These are phyloP conservation scores for Microctonus hyperodae DNA, from an alignment of 2,888 invertebrate species.

Conservation along the genomic window DNA sequence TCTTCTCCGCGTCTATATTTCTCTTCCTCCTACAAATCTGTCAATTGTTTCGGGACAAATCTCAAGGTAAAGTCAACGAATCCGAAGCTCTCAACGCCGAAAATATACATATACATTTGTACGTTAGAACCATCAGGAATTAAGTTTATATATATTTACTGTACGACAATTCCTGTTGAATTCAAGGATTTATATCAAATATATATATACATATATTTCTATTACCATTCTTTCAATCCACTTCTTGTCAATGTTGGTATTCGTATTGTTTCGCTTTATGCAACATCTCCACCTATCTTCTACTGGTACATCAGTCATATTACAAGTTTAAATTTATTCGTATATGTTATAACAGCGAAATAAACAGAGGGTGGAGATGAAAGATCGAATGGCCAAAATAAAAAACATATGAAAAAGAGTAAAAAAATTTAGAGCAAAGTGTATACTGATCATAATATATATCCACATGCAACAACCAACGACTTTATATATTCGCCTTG, in stretches of 20 bases:
- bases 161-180: no score
- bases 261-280: neutral
- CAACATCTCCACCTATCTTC: neutral
- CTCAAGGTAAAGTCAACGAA: constrained; percentile 38
- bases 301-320: constrained; percentile 20
- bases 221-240: no score
- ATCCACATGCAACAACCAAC: constrained; percentile 21
- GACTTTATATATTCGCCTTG: constrained; percentile 28
- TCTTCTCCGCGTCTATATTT: constrained; percentile 37
- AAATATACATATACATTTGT: neutral
- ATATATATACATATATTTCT: no score
- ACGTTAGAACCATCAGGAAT: no score
- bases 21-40: constrained; percentile 59
- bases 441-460: neutral
- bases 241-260: constrained; percentile 2
- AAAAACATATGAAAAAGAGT: no score
- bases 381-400: neutral
- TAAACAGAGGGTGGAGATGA: neutral
- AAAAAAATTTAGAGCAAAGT: constrained; percentile 22
- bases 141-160: no score
- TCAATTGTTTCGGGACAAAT: constrained; percentile 62
- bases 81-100: neutral
- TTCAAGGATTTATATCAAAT: no score
- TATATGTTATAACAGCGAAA: constrained; percentile 14
- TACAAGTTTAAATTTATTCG: constrained; percentile 18